Evolutionary conservation across 2,113 vertebrate species (phyloP).

Genomic region (Cairina moschata): DNA sequence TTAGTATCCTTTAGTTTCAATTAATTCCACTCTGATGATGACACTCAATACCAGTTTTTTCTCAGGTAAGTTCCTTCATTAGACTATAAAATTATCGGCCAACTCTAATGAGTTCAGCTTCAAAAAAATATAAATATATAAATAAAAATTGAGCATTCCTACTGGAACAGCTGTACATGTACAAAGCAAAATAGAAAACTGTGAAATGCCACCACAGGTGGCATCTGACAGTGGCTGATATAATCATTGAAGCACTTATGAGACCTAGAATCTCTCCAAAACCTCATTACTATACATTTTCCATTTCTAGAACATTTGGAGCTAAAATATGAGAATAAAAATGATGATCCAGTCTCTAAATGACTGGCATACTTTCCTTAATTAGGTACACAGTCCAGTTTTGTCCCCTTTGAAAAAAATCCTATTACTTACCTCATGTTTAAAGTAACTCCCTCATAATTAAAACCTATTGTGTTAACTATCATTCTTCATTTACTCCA

Average conservation of each 20-base stretch:
- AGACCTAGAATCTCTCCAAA: background rate
- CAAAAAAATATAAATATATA: background rate
- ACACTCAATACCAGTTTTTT: background rate
- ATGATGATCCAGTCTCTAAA: background rate
- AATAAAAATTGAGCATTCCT: background rate
- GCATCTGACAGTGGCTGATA: background rate
- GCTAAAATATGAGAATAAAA: background rate
- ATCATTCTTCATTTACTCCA: slow-evolving; percentile 12
- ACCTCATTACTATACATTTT: background rate
- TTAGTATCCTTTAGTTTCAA: background rate
- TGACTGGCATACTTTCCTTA: background rate
- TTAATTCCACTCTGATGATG: background rate
- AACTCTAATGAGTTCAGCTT: background rate
- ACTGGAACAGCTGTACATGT: background rate
- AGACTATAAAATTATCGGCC: background rate
- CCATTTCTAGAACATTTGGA: background rate
- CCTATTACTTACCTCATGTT: background rate
- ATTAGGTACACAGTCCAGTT: background rate
- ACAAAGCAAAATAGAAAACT: background rate
- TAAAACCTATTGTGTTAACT: background rate
- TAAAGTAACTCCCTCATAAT: background rate
- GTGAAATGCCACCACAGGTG: background rate
- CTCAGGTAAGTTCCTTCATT: background rate
- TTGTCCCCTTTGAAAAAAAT: background rate
- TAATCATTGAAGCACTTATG: background rate